Percentiles rank a stretch among this genome's conserved stretches.
Evolutionary conservation across 2,113 vertebrate species (phyloP).

Genomic region (Oncorhynchus kisutch): DNA sequence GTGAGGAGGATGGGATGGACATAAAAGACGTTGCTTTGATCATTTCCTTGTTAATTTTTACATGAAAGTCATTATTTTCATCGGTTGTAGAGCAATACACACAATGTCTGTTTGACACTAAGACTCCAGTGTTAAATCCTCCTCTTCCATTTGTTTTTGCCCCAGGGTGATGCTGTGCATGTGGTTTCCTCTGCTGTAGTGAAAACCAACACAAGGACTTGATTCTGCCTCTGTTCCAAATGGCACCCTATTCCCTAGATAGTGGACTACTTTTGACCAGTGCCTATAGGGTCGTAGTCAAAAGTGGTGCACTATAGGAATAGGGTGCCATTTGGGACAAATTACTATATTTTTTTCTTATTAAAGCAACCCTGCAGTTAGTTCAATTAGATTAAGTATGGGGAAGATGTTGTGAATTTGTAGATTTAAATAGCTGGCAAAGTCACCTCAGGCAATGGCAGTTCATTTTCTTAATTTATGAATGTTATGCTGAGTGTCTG

Average conservation of each 20-base stretch:
- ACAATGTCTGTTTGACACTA: constrained; percentile 7
- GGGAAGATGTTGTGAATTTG: constrained; percentile 86
- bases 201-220: constrained; percentile 19
- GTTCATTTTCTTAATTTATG: constrained; percentile 89
- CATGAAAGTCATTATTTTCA: background rate
- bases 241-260: too few relatives aligned
- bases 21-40: background rate
- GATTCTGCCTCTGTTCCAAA: background rate
- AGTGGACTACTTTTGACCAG: too few relatives aligned
- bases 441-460: constrained; percentile 81
- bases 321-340: too few relatives aligned
- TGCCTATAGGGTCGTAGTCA: too few relatives aligned
- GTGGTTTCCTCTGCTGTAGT: constrained; percentile 18
- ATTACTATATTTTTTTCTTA: constrained; percentile 56
- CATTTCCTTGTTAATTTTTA: background rate
- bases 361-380: constrained; percentile 88
- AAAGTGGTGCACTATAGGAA: too few relatives aligned
- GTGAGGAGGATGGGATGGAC: background rate
- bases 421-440: constrained; percentile 92
- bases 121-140: constrained; percentile 6
- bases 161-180: constrained; percentile 1
- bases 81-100: constrained; percentile 3
- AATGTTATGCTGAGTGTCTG: constrained; percentile 65
- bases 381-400: constrained; percentile 86
- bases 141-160: constrained; percentile 8